Percentiles rank a stretch among this genome's conserved stretches.
phyloP scores from a whole-genome alignment of 2,888 invertebrate genomes.

The Hirtodrosophila trivittata region DNA sequence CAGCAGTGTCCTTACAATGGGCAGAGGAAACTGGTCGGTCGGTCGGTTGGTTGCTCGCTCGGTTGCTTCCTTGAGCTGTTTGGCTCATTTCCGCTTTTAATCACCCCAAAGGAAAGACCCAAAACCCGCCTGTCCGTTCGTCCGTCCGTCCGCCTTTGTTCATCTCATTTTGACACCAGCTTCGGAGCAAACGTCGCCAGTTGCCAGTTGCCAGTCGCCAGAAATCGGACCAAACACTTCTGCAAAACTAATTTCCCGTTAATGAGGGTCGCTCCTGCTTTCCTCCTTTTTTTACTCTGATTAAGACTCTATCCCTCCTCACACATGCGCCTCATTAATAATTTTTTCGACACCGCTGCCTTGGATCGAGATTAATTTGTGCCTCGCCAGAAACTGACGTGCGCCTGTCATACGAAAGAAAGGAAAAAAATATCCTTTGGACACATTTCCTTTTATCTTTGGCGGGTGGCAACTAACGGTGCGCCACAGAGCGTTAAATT shows the following conservation, averaged over 20 bases:
- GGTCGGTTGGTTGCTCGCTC: constrained; percentile 16
- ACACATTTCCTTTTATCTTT: constrained; percentile 66
- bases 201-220: too few relatives aligned
- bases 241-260: constrained; percentile 80
- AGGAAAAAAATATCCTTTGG: constrained; percentile 43
- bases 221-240: constrained; percentile 44
- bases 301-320: constrained; percentile 59
- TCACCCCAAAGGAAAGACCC: constrained; percentile 52
- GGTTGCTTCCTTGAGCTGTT: constrained; percentile 23
- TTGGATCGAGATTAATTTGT: constrained; percentile 74
- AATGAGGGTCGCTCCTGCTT: constrained; percentile 74
- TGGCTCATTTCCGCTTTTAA: constrained; percentile 73
- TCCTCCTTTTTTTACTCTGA: constrained; percentile 36
- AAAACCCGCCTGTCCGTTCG: too few relatives aligned
- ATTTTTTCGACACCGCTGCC: constrained; percentile 57
- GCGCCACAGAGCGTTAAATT: constrained; percentile 76
- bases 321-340: constrained; percentile 76
- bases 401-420: constrained; percentile 71
- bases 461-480: constrained; percentile 36
- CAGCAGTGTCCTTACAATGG: constrained; percentile 32
- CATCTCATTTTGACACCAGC: constrained; percentile 58
- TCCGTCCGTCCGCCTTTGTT: too few relatives aligned
- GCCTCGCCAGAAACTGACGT: constrained; percentile 67
- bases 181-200: too few relatives aligned
- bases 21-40: constrained; percentile 30